phyloP scores from a whole-genome alignment of 1,140 invertebrate species.

The Coelopa frigida region DNA sequence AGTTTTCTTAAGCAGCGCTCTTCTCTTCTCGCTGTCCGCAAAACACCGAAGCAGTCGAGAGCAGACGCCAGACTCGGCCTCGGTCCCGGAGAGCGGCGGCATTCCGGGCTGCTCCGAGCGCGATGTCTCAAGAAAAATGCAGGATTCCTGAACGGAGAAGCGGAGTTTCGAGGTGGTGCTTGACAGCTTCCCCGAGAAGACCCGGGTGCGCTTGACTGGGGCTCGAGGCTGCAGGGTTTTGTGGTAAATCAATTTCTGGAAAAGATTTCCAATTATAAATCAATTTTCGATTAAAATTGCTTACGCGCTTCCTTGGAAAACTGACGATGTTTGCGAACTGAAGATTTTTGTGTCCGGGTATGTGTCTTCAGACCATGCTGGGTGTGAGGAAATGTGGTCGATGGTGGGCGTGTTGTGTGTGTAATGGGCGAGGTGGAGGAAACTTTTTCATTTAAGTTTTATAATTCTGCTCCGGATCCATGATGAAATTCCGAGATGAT shows the following conservation, averaged over 20 bases:
- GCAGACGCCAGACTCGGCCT: neutral
- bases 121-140: neutral
- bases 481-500: too few relatives aligned
- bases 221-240: slow-evolving; percentile 22
- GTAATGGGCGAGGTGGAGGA: slow-evolving; percentile 6
- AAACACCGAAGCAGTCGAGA: neutral
- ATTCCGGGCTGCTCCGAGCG: neutral
- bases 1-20: neutral
- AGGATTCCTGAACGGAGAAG: neutral
- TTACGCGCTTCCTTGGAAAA: slow-evolving; percentile 12
- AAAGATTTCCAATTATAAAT: slow-evolving; percentile 44
- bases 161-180: neutral
- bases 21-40: neutral
- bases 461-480: slow-evolving; percentile 8
- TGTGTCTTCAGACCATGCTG: too few relatives aligned
- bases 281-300: slow-evolving; percentile 44
- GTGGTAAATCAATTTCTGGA: slow-evolving; percentile 44
- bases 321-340: too few relatives aligned
- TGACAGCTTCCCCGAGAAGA: too few relatives aligned
- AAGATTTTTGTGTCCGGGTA: slow-evolving; percentile 1
- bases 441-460: slow-evolving; percentile 12
- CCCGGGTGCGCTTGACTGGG: too few relatives aligned
- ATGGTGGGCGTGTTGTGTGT: neutral
- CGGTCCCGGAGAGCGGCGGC: neutral
- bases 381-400: neutral